Percentiles rank a stretch among this genome's conserved stretches.
These are phyloP conservation scores for Myotis planiceps DNA, from an alignment of 2,797 vertebrate genomes.

Conservation along the genomic window DNA sequence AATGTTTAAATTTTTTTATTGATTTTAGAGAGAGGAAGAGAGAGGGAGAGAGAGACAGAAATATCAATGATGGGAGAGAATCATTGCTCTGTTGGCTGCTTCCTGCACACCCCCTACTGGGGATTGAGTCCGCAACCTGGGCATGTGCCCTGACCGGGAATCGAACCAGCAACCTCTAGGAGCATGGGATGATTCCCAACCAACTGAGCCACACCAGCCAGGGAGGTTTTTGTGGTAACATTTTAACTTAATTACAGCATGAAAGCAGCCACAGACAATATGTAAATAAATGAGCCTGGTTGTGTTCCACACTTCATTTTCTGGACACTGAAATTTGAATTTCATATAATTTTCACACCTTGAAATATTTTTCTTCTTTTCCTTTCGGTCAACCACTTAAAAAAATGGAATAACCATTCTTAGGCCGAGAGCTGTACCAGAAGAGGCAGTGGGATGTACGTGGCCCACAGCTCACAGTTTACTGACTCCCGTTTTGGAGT, in stretches of 20 bases:
- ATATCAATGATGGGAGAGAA: no score
- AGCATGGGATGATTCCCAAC: no score
- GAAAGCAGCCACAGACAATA: background rate
- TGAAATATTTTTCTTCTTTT: background rate
- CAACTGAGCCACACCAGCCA: no score
- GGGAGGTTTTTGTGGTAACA: background rate
- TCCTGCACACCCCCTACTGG: no score
- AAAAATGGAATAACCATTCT: background rate
- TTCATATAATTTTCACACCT: background rate
- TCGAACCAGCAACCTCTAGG: no score
- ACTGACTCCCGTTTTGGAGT: background rate
- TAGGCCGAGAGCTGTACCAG: background rate
- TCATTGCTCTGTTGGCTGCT: no score
- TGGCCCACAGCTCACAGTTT: background rate
- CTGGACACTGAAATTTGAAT: background rate
- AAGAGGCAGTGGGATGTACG: background rate
- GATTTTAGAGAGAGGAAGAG: no score
- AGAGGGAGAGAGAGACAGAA: no score
- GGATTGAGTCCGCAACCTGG: no score
- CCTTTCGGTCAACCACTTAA: background rate
- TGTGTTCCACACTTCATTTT: background rate
- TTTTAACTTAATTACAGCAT: background rate
- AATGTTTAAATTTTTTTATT: no score
- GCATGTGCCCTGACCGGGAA: no score
- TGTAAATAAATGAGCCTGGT: background rate